These are phyloP conservation scores for Fregata magnificens DNA, from an alignment of 2,113 vertebrate genomes.

Conservation along the genomic window DNA sequence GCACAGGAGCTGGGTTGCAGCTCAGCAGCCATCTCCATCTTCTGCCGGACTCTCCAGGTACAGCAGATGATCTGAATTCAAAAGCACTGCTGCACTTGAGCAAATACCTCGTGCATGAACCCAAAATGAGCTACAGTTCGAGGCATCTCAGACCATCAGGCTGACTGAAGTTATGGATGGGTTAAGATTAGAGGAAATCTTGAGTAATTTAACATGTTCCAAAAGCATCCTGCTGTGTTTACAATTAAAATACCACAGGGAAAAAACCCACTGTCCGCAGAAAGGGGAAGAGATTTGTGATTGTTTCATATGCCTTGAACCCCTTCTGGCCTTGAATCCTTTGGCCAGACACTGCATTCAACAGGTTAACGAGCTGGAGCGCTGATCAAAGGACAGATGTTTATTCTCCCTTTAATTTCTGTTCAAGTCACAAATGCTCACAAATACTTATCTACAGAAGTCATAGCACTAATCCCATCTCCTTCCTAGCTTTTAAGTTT, in stretches of 20 bases:
- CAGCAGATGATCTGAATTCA: rapidly evolving
- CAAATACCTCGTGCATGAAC: rapidly evolving
- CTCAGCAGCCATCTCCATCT: neutral
- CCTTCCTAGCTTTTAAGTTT: neutral
- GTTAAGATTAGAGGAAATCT: neutral
- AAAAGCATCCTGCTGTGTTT: neutral
- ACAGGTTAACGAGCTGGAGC: neutral
- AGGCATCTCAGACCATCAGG: neutral
- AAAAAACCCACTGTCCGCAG: neutral
- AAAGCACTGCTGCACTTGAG: neutral
- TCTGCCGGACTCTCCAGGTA: too few species aligned
- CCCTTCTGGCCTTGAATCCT: neutral
- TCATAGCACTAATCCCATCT: neutral
- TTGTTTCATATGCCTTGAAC: neutral
- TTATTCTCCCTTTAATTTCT: neutral
- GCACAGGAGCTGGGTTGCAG: neutral
- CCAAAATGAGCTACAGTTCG: rapidly evolving
- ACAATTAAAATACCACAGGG: neutral
- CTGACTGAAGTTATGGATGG: neutral
- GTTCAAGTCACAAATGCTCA: neutral
- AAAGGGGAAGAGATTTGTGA: neutral
- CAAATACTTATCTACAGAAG: neutral
- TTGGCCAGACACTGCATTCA: neutral
- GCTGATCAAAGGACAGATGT: neutral
- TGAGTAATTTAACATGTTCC: neutral